Evolutionary conservation across 2,797 vertebrate genomes (phyloP), one percentile per base, ranked within the genome.

Genomic region (Sorex maritimensis): DNA sequence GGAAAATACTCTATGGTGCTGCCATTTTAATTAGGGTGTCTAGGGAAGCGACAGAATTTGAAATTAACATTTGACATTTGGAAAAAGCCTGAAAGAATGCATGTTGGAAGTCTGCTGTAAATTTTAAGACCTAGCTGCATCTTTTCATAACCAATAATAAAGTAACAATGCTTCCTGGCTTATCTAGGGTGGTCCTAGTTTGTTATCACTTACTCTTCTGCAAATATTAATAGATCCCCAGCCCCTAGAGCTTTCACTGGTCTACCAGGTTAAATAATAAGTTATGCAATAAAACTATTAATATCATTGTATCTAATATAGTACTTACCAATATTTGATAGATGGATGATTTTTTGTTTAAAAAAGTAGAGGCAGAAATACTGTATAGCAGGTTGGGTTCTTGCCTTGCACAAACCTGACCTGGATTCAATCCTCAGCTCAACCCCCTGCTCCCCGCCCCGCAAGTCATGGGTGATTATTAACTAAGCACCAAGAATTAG

Each of bases 11-110:
- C 49, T 9, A 69, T n/a, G 12, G 9, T 78, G 19, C 19, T 87
- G 30, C 7, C 24, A 13, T 71, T 86, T 88, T 49, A 67, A 26
- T 30, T 46, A 28, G 8, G 17, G 19, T 9, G 14, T 11, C 7
- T 69, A 86, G 14, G 4, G 14, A 84, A 2, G 10, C 1, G 69
- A 28, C 21, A 75, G 12, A 55, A 49, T 75, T 81, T 77, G 26
- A 77, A 72, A 24, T 44, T 85, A 78, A 89, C 24, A 87, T 85
- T 72, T 78, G 13, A 74, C 4, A 55, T 14, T 46, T 46, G 61
- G 38, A 1, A 28, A 84, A 75, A 86, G 30, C 73, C 79, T 26
- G 90, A 34, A 61, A 58, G 34, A 61, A 73, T 28, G 4, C 55
- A 67, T 28, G 8, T 73, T 28, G 80, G 41, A 86, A 21, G n/a